Percentiles rank a stretch among this genome's conserved stretches.
These are phyloP conservation scores for Podilymbus podiceps DNA, from an alignment of 2,113 vertebrate species.

Conservation along the genomic window DNA sequence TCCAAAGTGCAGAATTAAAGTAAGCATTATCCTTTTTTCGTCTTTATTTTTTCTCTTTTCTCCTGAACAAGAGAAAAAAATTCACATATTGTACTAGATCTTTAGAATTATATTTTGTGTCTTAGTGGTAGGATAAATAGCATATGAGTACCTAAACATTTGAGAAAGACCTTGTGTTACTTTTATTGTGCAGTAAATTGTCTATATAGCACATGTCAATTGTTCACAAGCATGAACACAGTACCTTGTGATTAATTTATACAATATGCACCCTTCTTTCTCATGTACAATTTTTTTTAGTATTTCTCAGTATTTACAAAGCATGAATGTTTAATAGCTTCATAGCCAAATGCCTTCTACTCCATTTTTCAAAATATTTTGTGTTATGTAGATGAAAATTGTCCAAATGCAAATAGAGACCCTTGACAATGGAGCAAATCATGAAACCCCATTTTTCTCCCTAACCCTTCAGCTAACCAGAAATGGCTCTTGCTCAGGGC, in stretches of 20 bases:
- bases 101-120: not conserved
- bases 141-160: not conserved
- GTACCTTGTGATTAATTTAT: not conserved
- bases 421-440: not conserved
- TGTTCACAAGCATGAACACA: not conserved
- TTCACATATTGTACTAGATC: not conserved
- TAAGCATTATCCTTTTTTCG: not conserved
- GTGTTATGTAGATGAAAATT: not conserved
- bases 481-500: not conserved
- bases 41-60: not conserved
- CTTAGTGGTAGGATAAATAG: not conserved
- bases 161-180: not conserved
- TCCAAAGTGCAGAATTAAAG: not conserved
- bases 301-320: not conserved
- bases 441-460: not conserved
- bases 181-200: not conserved
- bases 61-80: not conserved
- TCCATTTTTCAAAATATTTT: not conserved
- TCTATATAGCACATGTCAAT: not conserved
- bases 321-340: not conserved
- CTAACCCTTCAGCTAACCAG: not conserved
- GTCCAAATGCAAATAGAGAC: not conserved
- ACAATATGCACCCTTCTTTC: not conserved
- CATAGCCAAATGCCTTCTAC: not conserved
- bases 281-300: not conserved